phyloP scores from a whole-genome alignment of 2,113 vertebrate species.

The Sisor rabdophorus region DNA sequence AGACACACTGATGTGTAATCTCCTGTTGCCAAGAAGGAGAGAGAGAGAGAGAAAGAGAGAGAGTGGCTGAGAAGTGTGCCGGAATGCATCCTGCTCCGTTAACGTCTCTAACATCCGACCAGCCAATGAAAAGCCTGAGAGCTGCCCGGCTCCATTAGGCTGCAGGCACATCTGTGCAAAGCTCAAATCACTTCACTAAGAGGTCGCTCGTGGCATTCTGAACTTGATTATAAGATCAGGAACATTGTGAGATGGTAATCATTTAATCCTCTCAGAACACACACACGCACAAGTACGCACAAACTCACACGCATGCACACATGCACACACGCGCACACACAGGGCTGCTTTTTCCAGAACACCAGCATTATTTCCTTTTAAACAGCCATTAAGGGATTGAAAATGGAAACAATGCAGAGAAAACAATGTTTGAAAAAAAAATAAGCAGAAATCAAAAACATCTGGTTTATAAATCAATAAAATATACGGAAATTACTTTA shows the following conservation, averaged over 20 bases:
- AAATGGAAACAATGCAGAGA: not conserved
- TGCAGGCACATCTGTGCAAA: conserved; percentile 65
- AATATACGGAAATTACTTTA: too few species aligned
- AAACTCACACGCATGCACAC: conserved; percentile 44
- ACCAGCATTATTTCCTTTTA: conserved; percentile 42
- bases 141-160: conserved; percentile 48
- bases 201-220: conserved; percentile 63
- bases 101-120: conserved; percentile 8
- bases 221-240: conserved; percentile 79
- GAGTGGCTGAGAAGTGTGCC: conserved; percentile 1
- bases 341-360: conserved; percentile 60
- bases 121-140: conserved; percentile 27
- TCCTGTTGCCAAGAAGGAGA: conserved; percentile 32
- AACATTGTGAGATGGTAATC: conserved; percentile 72
- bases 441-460: too few species aligned
- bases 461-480: too few species aligned
- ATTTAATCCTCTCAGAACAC: conserved; percentile 77
- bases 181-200: conserved; percentile 70
- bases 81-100: conserved; percentile 31
- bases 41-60: too few species aligned
- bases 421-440: conserved; percentile 34
- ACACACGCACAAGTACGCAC: conserved; percentile 49
- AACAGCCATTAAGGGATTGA: conserved; percentile 40
- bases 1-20: conserved; percentile 34
- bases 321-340: conserved; percentile 33